A percentile compares a stretch with the other conserved stretches of the same genome.
Conservation (phyloP, 2,797 vertebrate genomes). For the Selene dorsalis region DNA sequence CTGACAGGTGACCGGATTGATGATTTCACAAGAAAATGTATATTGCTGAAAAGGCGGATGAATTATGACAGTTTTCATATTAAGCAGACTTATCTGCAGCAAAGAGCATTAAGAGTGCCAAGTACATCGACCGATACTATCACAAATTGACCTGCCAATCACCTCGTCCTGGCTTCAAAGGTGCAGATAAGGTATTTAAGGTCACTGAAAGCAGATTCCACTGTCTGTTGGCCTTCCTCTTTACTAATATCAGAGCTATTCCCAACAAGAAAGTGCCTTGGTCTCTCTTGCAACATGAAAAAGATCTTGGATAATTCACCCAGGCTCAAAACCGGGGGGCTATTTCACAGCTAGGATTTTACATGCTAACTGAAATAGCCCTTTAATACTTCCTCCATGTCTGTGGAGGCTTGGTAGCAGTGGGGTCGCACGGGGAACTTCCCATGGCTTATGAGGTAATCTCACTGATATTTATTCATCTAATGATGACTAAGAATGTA, state of each 20-base stretch:
- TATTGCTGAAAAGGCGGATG: constrained; percentile 78
- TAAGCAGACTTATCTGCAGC: constrained; percentile 86
- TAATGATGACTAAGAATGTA: constrained; percentile 85
- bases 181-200: constrained; percentile 86
- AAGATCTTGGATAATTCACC: constrained; percentile 77
- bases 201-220: constrained; percentile 82
- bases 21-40: constrained; percentile 81
- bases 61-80: constrained; percentile 90
- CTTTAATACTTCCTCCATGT: constrained; percentile 76
- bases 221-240: constrained; percentile 73
- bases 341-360: constrained; percentile 73
- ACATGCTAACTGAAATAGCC: constrained; percentile 74
- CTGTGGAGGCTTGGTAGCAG: constrained; percentile 63
- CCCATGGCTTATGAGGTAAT: constrained; percentile 82
- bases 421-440: constrained; percentile 63
- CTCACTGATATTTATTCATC: constrained; percentile 86
- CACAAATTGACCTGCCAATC: constrained; percentile 89
- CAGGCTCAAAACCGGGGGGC: constrained; percentile 61
- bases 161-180: constrained; percentile 82
- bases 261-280: constrained; percentile 56
- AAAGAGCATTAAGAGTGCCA: constrained; percentile 85
- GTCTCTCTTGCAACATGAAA: constrained; percentile 72
- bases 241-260: constrained; percentile 75
- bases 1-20: constrained; percentile 83
- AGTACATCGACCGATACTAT: constrained; percentile 86